Percentiles rank a stretch among this genome's conserved stretches.
Evolutionary conservation across 2,797 vertebrate species (phyloP).

Genomic region (Ctenopoma multispine): DNA sequence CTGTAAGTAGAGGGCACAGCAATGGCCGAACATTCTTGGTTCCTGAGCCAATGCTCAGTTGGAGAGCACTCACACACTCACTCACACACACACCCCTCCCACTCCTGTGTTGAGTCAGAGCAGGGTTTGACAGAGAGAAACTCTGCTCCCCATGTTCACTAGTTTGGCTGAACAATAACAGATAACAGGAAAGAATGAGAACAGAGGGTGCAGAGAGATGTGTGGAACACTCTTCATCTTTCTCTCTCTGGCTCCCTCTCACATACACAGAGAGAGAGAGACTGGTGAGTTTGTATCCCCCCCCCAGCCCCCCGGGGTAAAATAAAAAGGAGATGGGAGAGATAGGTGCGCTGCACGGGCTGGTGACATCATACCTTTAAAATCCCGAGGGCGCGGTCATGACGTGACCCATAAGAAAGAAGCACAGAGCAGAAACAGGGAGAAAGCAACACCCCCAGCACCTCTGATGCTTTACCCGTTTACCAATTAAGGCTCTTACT

Average conservation of each 20-base stretch:
- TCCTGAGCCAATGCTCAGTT: slow-evolving; percentile 69
- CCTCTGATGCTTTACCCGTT: slow-evolving; percentile 83
- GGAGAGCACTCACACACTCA: slow-evolving; percentile 41
- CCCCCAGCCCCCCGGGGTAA: neutral
- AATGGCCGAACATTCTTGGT: slow-evolving; percentile 66
- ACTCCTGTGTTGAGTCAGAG: slow-evolving; percentile 27
- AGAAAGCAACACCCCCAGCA: slow-evolving; percentile 64
- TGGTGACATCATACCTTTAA: slow-evolving; percentile 85
- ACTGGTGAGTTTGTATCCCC: neutral
- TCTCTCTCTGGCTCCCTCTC: neutral
- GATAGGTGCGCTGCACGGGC: slow-evolving; percentile 26
- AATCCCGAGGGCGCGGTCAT: slow-evolving; percentile 85
- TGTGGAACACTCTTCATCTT: neutral
- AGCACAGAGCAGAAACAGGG: slow-evolving; percentile 11
- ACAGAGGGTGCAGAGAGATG: slow-evolving; percentile 22
- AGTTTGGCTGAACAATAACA: slow-evolving; percentile 43
- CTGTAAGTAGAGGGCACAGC: slow-evolving; percentile 61
- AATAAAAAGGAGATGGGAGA: slow-evolving; percentile 21
- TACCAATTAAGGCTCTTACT: slow-evolving; percentile 89
- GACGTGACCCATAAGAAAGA: slow-evolving; percentile 76
- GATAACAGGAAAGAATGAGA: slow-evolving; percentile 58
- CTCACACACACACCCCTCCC: slow-evolving; percentile 7
- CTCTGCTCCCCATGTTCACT: slow-evolving; percentile 25
- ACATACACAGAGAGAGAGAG: neutral
- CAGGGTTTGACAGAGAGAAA: slow-evolving; percentile 34